Evolutionary conservation across 2,113 vertebrate genomes (phyloP).

Genomic region (Spea multiplicata): DNA sequence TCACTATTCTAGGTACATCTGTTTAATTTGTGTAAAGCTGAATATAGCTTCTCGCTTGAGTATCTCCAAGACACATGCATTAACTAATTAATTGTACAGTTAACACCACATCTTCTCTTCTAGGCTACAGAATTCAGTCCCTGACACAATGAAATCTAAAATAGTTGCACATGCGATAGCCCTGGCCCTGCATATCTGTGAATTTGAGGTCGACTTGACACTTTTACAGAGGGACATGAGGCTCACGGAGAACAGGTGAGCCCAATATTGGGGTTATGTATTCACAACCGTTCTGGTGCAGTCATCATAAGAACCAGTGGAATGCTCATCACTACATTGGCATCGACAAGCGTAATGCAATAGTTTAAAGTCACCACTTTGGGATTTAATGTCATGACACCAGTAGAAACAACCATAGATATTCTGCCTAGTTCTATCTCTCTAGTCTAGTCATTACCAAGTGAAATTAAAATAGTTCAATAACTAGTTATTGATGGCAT

Average conservation of each 20-base stretch:
- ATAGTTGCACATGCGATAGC: conserved; percentile 61
- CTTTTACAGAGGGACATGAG: conserved; percentile 69
- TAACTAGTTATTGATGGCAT: no score
- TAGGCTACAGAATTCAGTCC: conserved; percentile 69
- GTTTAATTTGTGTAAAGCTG: not conserved
- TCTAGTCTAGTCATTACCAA: no score
- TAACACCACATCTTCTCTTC: not conserved
- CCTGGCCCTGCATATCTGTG: conserved; percentile 69
- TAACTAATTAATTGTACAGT: conserved; percentile 16
- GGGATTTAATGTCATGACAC: no score
- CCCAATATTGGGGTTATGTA: not conserved
- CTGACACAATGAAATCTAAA: conserved; percentile 72
- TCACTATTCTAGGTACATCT: no score
- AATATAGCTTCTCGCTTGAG: not conserved
- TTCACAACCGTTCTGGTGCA: no score
- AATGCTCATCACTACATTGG: no score
- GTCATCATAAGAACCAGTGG: no score
- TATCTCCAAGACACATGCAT: not conserved
- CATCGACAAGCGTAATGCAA: no score
- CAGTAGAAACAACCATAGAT: no score
- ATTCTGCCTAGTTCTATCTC: no score
- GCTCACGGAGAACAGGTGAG: conserved; percentile 69
- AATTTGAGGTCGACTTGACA: conserved; percentile 69
- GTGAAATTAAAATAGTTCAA: no score
- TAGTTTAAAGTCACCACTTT: no score